These are phyloP conservation scores for Chalcosyrphus nemorum DNA, from an alignment of 2,888 invertebrate genomes.

Conservation along the genomic window DNA sequence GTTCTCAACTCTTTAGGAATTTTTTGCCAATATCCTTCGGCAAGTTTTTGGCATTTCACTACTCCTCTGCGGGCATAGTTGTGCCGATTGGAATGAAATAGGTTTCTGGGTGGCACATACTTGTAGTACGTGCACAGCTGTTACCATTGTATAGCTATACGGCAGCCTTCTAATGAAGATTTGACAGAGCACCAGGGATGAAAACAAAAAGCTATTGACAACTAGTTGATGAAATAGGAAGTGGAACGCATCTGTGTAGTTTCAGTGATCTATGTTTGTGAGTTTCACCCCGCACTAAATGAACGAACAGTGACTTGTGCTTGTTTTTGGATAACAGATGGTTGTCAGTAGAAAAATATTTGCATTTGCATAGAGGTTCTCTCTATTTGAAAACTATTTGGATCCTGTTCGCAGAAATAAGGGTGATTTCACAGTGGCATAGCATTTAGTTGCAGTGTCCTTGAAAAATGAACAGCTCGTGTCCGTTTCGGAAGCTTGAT, in stretches of 20 bases:
- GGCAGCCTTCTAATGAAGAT: constrained; percentile 24
- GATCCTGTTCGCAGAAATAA: too few species aligned
- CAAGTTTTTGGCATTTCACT: constrained; percentile 35
- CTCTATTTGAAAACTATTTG: too few species aligned
- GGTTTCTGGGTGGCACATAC: not conserved
- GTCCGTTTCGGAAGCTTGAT: too few species aligned
- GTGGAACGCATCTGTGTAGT: not conserved
- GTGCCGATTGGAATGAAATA: not conserved
- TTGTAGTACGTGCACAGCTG: constrained; percentile 3
- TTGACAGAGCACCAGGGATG: constrained; percentile 39
- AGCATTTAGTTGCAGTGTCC: too few species aligned
- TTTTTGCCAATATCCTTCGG: constrained; percentile 32
- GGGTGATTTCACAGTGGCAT: too few species aligned
- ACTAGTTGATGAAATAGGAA: constrained; percentile 9
- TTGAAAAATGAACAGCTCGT: too few species aligned
- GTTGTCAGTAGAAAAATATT: too few species aligned
- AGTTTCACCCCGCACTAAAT: not conserved
- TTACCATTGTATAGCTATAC: not conserved
- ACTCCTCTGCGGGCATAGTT: not conserved
- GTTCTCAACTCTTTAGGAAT: constrained; percentile 26
- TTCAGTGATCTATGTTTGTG: not conserved
- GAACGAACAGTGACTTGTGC: not conserved
- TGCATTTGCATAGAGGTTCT: too few species aligned
- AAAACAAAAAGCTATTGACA: constrained; percentile 7
- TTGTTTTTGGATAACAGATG: constrained; percentile 1